Conservation (phyloP, 2,113 vertebrate species). For the Nansenia antarctica region DNA sequence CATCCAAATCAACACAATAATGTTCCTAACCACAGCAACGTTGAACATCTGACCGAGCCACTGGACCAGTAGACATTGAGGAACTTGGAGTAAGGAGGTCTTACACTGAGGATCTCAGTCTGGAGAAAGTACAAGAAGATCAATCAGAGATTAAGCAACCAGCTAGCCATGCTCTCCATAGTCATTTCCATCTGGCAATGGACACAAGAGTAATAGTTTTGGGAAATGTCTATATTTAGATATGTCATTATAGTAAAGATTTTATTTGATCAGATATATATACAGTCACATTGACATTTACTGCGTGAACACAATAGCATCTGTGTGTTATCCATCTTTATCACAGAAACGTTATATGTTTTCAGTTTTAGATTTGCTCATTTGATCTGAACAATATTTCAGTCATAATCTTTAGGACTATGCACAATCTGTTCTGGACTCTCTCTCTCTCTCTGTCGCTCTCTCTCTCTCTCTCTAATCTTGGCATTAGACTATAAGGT, state of each 20-base stretch:
- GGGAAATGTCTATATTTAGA: neutral
- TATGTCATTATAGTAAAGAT: neutral
- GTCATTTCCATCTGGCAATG: neutral
- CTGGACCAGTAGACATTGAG: no score
- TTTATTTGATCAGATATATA: neutral
- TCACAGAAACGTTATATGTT: neutral
- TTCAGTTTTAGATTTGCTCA: neutral
- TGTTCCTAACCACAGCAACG: no score
- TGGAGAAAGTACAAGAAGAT: no score
- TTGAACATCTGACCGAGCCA: no score
- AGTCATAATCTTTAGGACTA: neutral
- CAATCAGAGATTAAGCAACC: no score
- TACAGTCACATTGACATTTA: neutral
- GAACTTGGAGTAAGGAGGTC: no score
- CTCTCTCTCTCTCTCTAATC: neutral
- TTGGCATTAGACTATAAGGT: neutral
- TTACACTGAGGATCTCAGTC: no score
- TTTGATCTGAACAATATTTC: neutral
- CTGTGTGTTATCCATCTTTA: neutral
- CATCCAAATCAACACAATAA: no score
- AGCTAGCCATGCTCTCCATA: no score
- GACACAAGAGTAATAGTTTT: neutral
- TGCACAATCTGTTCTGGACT: neutral
- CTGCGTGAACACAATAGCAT: neutral
- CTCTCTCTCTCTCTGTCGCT: conserved; percentile 14